Base-by-base conservation (phyloP, 1,140 invertebrate species). In the Micrasema longulum region DNA sequence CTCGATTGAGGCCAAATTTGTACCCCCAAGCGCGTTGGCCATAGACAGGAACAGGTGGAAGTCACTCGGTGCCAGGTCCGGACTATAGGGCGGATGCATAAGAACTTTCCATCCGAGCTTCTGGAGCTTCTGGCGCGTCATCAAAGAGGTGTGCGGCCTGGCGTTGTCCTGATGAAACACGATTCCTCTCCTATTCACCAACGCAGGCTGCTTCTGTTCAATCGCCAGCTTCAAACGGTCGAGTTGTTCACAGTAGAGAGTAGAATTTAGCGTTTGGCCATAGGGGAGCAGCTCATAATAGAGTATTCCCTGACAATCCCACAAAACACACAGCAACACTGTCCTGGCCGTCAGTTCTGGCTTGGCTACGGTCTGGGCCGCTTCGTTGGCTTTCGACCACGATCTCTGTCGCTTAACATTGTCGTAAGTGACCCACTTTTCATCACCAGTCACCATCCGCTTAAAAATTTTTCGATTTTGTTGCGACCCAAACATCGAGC, bases 151-250 rank as follows among this genome's bases (percentile, higher is more conserved):
- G 47, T 50, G 47, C 47, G 14, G 47, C 47, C 47, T 50, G 47
- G 47, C 47, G 12, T 50, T 50, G 47, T 50, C 47, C 47, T 50
- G 47, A 50, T 50, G 47, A 50, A 50, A 50, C 47, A 50, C 47
- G 47, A 50, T 50, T 50, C 47, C 47, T 50, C 47, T 50, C 14
- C 47, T 50, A 50, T 50, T 50, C 14, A 50, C 47, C 47, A 50
- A 50, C 18, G 47, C 47, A 16, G 47, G 47, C 47, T 9, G 47
- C n/a, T 50, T 50, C 14, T 50, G 47, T 50, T 50, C 14, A 18
- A 50, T 50, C 47, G 47, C 47, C 47, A 50, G 12, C 47, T 50
- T 50, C 14, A 50, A 50, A 50, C 47, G 47, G 14, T 50, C 47
- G 18, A 50, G 47, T 50, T 50, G 47, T 50, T 50, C 47, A 50